These are phyloP conservation scores for Pangasius djambal DNA, from an alignment of 2,797 vertebrate genomes.

Conservation along the genomic window DNA sequence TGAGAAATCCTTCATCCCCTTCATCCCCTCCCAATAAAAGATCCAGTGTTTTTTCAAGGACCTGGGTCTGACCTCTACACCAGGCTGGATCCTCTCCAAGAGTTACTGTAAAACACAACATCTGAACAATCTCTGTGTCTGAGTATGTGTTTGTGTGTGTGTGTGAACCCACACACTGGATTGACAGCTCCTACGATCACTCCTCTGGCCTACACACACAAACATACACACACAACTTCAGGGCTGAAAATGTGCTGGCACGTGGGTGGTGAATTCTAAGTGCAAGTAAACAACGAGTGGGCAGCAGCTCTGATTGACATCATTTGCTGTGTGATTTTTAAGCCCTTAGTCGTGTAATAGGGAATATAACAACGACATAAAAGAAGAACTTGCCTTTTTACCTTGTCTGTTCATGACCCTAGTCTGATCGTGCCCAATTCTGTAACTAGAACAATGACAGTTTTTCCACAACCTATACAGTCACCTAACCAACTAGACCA, in stretches of 20 bases:
- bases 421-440: not conserved
- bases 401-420: not conserved
- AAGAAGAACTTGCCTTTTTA: not conserved
- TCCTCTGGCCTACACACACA: constrained; percentile 30
- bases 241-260: constrained; percentile 38
- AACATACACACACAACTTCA: constrained; percentile 23
- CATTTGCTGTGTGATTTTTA: constrained; percentile 34
- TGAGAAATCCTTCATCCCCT: constrained; percentile 2
- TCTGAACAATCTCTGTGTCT: constrained; percentile 25
- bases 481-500: not conserved
- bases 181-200: constrained; percentile 44
- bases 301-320: constrained; percentile 40
- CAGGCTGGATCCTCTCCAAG: not conserved
- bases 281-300: constrained; percentile 43
- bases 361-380: not conserved
- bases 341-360: constrained; percentile 28
- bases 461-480: not conserved
- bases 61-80: constrained; percentile 24
- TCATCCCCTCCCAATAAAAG: not conserved
- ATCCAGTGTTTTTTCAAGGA: constrained; percentile 1
- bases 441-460: not conserved
- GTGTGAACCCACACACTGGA: constrained; percentile 18
- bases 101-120: constrained; percentile 1
- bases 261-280: constrained; percentile 46
- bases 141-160: constrained; percentile 16